Conservation (phyloP, 2,797 vertebrate genomes). For the Artibeus lituratus region DNA sequence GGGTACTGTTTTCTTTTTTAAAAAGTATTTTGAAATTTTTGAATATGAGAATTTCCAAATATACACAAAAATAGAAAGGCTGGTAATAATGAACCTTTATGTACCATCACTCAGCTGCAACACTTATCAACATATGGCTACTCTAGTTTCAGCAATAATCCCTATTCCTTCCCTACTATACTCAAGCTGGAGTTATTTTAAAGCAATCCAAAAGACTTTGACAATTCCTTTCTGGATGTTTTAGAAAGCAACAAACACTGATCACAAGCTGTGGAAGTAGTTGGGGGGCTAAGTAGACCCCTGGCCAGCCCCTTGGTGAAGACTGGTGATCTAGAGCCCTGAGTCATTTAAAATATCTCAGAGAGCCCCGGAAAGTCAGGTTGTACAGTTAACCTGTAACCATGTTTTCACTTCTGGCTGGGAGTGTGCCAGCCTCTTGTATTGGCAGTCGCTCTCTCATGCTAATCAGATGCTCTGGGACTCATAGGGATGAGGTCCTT, state of each 20-base stretch:
- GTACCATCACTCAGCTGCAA: not conserved
- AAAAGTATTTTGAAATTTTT: constrained; percentile 6
- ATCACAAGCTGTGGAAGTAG: not conserved
- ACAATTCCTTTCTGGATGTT: not conserved
- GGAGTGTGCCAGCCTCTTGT: not conserved
- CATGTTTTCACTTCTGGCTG: not conserved
- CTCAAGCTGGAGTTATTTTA: not conserved
- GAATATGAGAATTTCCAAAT: constrained; percentile 1
- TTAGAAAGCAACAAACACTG: not conserved
- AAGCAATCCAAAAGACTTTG: not conserved
- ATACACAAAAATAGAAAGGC: not conserved
- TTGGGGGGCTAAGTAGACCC: not conserved
- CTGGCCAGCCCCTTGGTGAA: not conserved
- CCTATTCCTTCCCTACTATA: not conserved
- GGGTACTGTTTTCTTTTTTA: not conserved
- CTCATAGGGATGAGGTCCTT: not conserved
- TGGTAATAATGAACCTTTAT: not conserved
- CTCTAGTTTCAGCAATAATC: not conserved
- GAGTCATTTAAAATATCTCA: not conserved
- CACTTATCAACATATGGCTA: not conserved
- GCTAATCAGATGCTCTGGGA: not conserved
- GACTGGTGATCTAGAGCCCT: not conserved
- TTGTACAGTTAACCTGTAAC: not conserved
- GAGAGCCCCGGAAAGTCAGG: not conserved
- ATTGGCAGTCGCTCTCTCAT: not conserved